These are phyloP conservation scores for Phoebastria nigripes DNA, from an alignment of 2,797 vertebrate genomes.

Conservation along the genomic window DNA sequence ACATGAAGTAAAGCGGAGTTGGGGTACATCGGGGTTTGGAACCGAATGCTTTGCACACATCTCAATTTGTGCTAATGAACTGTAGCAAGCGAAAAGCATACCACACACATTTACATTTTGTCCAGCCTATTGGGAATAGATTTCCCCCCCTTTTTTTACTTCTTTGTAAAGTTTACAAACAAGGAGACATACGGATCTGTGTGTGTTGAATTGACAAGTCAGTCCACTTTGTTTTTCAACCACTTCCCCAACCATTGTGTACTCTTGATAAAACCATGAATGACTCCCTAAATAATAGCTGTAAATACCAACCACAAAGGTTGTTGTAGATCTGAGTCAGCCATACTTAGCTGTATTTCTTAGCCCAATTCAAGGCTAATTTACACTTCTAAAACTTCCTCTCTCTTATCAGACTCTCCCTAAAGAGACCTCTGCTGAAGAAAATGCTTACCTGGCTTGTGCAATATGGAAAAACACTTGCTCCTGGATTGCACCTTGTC, in stretches of 20 bases:
- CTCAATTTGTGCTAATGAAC: neutral
- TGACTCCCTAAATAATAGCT: neutral
- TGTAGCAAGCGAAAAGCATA: neutral
- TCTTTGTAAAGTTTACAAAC: neutral
- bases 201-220: neutral
- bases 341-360: neutral
- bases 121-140: neutral
- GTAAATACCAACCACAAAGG: neutral
- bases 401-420: neutral
- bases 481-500: neutral
- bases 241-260: neutral
- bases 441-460: conserved; percentile 28
- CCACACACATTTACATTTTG: neutral
- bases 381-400: neutral
- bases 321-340: neutral
- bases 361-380: neutral
- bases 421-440: neutral
- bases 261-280: neutral
- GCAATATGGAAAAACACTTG: neutral
- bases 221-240: neutral
- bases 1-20: neutral
- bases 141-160: neutral
- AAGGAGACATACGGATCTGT: neutral
- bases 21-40: neutral
- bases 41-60: neutral